Percentiles rank a stretch among this genome's conserved stretches.
Conservation (phyloP, 2,888 invertebrate genomes). For the Mythimna ferrago region DNA sequence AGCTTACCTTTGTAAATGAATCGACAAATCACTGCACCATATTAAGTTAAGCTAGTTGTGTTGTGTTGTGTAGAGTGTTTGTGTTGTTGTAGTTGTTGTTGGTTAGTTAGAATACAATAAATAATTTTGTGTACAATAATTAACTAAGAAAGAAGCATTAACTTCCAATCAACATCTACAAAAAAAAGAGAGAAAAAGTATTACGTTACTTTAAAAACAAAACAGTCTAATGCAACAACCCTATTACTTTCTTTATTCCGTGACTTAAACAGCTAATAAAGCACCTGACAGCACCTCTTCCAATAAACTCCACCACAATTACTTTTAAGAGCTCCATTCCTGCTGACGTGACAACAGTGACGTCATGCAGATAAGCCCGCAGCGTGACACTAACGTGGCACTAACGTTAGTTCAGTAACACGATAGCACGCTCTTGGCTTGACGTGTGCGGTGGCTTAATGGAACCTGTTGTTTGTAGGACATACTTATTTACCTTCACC, state of each 20-base stretch:
- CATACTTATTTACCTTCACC: constrained; percentile 42
- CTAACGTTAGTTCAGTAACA: constrained; percentile 40
- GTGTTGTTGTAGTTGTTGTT: too few species aligned
- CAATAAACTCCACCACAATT: constrained; percentile 8
- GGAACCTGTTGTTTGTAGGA: constrained; percentile 53
- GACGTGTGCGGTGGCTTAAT: constrained; percentile 54
- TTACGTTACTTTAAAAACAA: background rate
- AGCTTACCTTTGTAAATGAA: too few species aligned
- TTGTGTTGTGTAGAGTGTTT: too few species aligned
- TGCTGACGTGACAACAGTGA: background rate
- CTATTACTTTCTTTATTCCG: background rate
- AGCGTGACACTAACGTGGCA: constrained; percentile 31
- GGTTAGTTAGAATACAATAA: too few species aligned
- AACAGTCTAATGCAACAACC: background rate
- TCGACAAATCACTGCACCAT: too few species aligned
- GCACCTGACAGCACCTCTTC: background rate
- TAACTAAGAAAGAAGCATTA: too few species aligned
- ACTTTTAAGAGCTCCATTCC: constrained; percentile 22
- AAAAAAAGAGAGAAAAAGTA: too few species aligned
- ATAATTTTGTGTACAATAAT: too few species aligned
- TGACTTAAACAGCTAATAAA: background rate
- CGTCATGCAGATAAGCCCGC: constrained; percentile 46
- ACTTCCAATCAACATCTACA: too few species aligned
- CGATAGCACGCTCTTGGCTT: constrained; percentile 39
- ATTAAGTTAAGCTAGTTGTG: too few species aligned